Evolutionary conservation across 2,888 invertebrate species (phyloP), one percentile per base, ranked within the genome.

Genomic region (Lingula anatina): DNA sequence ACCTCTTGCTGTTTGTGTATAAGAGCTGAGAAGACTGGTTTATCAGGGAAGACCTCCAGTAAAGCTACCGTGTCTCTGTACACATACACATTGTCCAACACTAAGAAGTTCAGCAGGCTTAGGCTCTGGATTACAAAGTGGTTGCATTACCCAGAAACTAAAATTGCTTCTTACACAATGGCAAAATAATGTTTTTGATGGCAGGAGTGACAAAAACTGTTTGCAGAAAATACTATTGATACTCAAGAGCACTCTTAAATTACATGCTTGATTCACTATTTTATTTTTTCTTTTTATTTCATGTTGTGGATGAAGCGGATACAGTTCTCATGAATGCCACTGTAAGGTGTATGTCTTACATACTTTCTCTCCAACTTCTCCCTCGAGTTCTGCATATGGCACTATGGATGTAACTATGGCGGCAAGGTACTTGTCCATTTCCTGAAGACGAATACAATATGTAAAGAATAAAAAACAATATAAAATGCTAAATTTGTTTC

Each of bases 41-140:
- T 46, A 18, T 59, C 56, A 18, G 71, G 70, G 46, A 71, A 65
- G n/a, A 68, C 66, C 43, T 70, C 69, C 24, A 73, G 55, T 5
- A 51, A 45, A 1, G 51, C 46, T 24, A 71, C 62, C 7, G 57
- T 53, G 1, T 50, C 46, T 15, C 47, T 40, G 35, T 71, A 55
- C 2, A 47, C 47, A 7, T 42, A 49, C 5, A 44, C 47, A 21
- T 66, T 66, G 42, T 68, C 67, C 28, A 69, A 36, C 1, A 68
- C 49, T 38, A 72, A 46, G 18, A 55, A 46, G 24, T 59, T 50
- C 18, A 73, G 52, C 27, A 70, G 36, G n/a, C n/a, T n/a, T n/a
- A n/a, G n/a, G n/a, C n/a, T 21, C 25, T 23, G n/a, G n/a, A n/a
- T n/a, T n/a, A n/a, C n/a, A n/a, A n/a, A n/a, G n/a, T n/a, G n/a